phyloP scores from a whole-genome alignment of 2,888 invertebrate genomes.

The Uropetala carovei region DNA sequence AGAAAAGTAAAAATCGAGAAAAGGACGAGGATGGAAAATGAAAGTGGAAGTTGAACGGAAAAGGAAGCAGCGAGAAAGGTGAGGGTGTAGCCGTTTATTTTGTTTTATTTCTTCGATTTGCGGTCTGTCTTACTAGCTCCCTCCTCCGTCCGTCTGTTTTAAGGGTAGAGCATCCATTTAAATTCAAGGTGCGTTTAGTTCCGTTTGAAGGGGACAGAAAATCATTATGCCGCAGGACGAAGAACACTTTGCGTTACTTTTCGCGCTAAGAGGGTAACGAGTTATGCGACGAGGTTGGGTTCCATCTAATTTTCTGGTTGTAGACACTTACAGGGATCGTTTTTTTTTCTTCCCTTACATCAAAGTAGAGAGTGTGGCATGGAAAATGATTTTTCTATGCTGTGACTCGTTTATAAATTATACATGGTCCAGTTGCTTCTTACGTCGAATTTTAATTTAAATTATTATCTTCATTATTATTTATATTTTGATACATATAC shows the following conservation, averaged over 20 bases:
- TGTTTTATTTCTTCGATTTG: conserved; percentile 3
- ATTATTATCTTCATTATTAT: too few species aligned
- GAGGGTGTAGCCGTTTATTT: not conserved
- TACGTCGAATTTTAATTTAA: too few species aligned
- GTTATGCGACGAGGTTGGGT: not conserved
- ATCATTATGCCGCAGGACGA: not conserved
- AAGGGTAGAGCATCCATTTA: not conserved
- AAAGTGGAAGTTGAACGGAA: not conserved
- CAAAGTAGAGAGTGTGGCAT: too few species aligned
- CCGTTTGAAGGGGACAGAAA: conserved; percentile 18
- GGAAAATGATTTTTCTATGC: too few species aligned
- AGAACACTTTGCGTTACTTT: not conserved
- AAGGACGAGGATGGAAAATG: too few species aligned
- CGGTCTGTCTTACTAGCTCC: not conserved
- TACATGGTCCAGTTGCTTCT: too few species aligned
- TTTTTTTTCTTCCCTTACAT: too few species aligned
- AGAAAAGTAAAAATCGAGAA: too few species aligned
- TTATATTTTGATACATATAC: too few species aligned
- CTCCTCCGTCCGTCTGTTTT: not conserved
- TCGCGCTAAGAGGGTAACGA: conserved; percentile 11
- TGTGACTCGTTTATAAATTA: too few species aligned
- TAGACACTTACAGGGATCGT: too few species aligned
- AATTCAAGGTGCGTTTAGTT: not conserved
- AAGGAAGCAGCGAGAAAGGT: not conserved
- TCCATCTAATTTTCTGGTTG: not conserved